These are phyloP conservation scores for Leptobrachium ailaonicum DNA, from an alignment of 2,113 vertebrate genomes.

Conservation along the genomic window DNA sequence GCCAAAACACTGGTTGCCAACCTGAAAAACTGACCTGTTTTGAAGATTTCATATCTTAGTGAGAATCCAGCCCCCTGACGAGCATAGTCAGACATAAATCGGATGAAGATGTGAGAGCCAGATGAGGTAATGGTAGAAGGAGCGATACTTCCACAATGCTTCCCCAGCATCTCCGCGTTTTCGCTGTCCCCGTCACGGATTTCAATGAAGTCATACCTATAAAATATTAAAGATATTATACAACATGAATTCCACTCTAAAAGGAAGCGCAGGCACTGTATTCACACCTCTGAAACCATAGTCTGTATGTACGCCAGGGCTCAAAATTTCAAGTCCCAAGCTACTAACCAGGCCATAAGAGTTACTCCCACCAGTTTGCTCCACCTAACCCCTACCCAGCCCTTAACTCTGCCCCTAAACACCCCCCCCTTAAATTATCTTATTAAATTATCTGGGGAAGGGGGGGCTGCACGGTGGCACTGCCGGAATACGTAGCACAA, in stretches of 20 bases:
- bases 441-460: too few relatives aligned
- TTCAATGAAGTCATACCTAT: conserved; percentile 95
- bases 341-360: too few relatives aligned
- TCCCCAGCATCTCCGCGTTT: conserved; percentile 85
- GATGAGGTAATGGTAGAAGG: conserved; percentile 94
- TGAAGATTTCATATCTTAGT: conserved; percentile 96
- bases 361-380: too few relatives aligned
- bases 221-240: conserved; percentile 38
- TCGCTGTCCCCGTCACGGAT: conserved; percentile 92
- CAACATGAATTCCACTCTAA: neutral
- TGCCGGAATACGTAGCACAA: too few relatives aligned
- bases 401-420: too few relatives aligned
- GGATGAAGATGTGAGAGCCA: conserved; percentile 88
- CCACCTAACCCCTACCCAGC: too few relatives aligned
- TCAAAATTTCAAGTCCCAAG: too few relatives aligned
- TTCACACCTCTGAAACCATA: neutral
- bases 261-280: neutral
- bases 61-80: conserved; percentile 97
- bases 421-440: too few relatives aligned
- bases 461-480: too few relatives aligned
- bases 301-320: too few relatives aligned
- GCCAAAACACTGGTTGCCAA: too few relatives aligned
- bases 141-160: conserved; percentile 96
- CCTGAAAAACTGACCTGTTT: conserved; percentile 78
- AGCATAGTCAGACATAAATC: conserved; percentile 95